Percentiles rank a stretch among this genome's conserved stretches.
These are phyloP conservation scores for Drosophila tsacasi DNA, from an alignment of 1,140 invertebrate genomes.

Conservation along the genomic window DNA sequence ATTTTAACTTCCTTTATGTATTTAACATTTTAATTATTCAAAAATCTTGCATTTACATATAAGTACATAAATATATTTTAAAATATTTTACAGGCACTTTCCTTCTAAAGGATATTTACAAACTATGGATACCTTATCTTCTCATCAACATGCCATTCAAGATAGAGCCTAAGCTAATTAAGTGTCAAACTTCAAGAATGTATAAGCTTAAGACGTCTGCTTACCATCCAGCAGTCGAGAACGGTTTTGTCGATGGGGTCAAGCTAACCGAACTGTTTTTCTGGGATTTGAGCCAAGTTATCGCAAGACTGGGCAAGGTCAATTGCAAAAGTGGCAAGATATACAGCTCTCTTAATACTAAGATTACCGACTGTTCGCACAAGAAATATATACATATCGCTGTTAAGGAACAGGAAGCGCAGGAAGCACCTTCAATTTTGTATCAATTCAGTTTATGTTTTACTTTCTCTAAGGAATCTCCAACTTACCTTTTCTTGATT, in stretches of 20 bases:
- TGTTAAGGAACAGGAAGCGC: neutral
- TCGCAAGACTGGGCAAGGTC: neutral
- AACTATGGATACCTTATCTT: neutral
- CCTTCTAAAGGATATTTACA: neutral
- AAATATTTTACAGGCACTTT: neutral
- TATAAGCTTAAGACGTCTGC: constrained; percentile 6
- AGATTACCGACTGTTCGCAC: rapidly evolving
- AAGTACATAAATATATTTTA: neutral
- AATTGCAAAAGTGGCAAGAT: constrained; percentile 10
- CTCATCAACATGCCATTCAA: constrained; percentile 2
- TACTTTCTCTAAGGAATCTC: neutral
- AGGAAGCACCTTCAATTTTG: neutral
- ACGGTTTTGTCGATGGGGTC: neutral
- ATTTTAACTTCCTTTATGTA: too few relatives aligned
- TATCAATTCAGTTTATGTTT: neutral
- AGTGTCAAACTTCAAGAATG: neutral
- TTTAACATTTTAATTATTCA: too few relatives aligned
- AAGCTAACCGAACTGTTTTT: neutral
- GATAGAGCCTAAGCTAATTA: neutral
- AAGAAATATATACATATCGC: neutral
- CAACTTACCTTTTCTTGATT: neutral
- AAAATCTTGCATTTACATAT: too few relatives aligned
- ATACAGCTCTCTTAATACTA: neutral
- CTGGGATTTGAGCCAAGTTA: neutral
- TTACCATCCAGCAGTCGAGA: constrained; percentile 4